Evolutionary conservation across 2,113 vertebrate species (phyloP).

Genomic region (Lepus europaeus): DNA sequence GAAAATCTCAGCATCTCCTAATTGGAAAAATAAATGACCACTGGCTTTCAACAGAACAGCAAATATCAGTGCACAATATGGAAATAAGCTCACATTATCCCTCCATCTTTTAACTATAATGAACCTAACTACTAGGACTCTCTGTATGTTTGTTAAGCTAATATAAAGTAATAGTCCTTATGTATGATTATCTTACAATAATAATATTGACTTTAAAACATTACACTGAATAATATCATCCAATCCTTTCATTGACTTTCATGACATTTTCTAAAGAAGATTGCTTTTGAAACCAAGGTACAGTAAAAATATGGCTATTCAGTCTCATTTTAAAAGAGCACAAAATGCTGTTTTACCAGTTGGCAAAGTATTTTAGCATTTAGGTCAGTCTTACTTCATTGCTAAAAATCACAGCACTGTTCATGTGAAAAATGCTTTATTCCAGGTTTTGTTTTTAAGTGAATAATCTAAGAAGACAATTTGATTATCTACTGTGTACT

Average conservation of each 20-base stretch:
- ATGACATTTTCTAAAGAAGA: constrained; percentile 26
- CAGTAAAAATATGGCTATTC: constrained; percentile 24
- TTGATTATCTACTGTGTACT: constrained; percentile 10
- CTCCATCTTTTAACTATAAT: constrained; percentile 33
- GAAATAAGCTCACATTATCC: neutral
- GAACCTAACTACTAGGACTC: neutral
- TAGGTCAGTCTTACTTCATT: constrained; percentile 44
- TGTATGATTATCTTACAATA: constrained; percentile 42
- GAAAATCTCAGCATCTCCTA: neutral
- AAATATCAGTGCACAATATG: neutral
- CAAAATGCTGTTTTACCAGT: neutral
- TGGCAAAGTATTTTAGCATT: constrained; percentile 13
- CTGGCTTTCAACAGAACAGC: neutral
- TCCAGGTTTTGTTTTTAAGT: constrained; percentile 56
- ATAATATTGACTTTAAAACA: neutral
- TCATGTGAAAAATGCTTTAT: neutral
- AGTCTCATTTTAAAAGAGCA: neutral
- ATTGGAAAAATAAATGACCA: constrained; percentile 11
- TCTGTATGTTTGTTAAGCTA: constrained; percentile 8
- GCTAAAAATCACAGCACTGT: constrained; percentile 28
- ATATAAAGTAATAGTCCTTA: neutral
- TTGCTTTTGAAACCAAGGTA: neutral
- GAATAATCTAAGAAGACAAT: constrained; percentile 41
- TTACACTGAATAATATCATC: neutral
- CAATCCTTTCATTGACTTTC: neutral